Base-by-base conservation (phyloP, 2,888 invertebrate genomes). In the Antitype chi region DNA sequence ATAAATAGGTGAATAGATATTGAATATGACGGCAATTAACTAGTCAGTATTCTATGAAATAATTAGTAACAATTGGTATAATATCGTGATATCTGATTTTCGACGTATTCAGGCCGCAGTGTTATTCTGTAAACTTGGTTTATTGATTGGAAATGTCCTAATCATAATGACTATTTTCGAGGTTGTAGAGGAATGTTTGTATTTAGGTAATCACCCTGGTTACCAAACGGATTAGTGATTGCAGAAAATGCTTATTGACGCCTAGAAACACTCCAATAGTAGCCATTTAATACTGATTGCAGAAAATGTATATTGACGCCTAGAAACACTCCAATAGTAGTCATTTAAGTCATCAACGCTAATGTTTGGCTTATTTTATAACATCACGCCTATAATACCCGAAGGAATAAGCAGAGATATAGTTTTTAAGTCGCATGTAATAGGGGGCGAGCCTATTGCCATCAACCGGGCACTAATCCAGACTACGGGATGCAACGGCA, bases 1-100 rank as follows among this genome's bases (percentile, higher is more conserved):
- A 57, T 38, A 32, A 52, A 38, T 43, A 49, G 49, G 20, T 47
- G 5, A 52, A 11, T n/a, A 52, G 49, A 52, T 57, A 78, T 57
- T 43, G 80, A 70, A 64, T 57, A 63, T 57, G 80, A 32, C 25
- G 57, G 63, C 72, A 72, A 78, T 78, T 72, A 73, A 3, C 47
- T 47, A 43, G 25, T 15, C 47, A 53, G 32, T 64, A 11, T 72
- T 62, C 57, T 57, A 17, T 52, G 57, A 71, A 79, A 57, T 78
- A 71, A 80, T 80, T 53, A 57, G 17, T 57, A 59, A 49, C 28
- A 23, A 32, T n/a, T 71, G 38, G 49, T 63, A 25, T 52, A 32
- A 64, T 57, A 17, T 32, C 55, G 57, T 64, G 79, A 55, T n/a
- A 70, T 49, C 20, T 38, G 38, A 70, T 78, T 52, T 59, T 13